phyloP scores from a whole-genome alignment of 2,888 invertebrate species.

The Epinotia brunnichana region DNA sequence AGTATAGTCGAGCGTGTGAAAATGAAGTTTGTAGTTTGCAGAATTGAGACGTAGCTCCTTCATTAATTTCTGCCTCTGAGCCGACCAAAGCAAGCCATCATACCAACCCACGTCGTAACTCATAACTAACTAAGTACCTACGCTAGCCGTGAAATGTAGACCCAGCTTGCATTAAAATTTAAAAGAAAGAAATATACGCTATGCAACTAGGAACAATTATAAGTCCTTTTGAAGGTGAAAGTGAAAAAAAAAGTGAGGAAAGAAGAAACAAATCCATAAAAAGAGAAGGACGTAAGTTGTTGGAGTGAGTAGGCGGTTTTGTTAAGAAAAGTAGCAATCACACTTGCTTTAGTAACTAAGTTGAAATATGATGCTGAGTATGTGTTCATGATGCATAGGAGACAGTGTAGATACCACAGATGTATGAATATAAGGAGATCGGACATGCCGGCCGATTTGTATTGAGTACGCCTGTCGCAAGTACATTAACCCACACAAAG shows the following conservation, averaged over 20 bases:
- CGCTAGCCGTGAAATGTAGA: constrained; percentile 15
- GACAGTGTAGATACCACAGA: background rate
- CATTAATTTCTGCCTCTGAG: constrained; percentile 16
- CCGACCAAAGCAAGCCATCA: constrained; percentile 18
- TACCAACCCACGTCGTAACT: constrained; percentile 25
- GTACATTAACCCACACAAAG: no score
- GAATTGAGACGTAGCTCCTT: background rate
- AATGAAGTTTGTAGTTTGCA: background rate
- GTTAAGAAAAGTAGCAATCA: background rate
- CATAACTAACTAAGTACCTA: background rate
- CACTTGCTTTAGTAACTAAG: constrained; percentile 13
- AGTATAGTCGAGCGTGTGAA: no score
- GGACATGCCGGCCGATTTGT: no score
- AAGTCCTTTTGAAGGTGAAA: background rate
- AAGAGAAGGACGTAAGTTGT: background rate
- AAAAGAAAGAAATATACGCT: background rate
- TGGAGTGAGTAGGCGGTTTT: background rate
- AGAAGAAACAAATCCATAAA: background rate
- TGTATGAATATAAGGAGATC: no score
- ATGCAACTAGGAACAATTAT: background rate
- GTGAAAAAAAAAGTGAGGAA: no score
- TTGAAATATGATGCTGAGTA: constrained; percentile 10
- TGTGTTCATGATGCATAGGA: constrained; percentile 4
- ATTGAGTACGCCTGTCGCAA: no score
- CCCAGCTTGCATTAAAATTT: background rate